A percentile compares a stretch with the other conserved stretches of the same genome.
Evolutionary conservation across 1,140 invertebrate species (phyloP).

Genomic region (Zophobas morio): DNA sequence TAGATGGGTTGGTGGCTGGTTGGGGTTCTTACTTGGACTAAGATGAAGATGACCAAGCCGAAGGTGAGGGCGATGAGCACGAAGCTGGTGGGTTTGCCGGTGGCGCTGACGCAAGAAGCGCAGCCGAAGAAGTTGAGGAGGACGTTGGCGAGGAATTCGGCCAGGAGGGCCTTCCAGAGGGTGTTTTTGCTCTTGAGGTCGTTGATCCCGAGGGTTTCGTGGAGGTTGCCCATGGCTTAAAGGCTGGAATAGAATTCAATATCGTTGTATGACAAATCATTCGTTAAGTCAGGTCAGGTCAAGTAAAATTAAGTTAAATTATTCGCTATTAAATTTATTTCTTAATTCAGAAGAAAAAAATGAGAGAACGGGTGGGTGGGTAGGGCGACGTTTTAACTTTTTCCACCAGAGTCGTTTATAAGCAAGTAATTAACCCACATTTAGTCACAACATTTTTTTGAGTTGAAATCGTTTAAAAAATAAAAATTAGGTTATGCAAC

Average conservation of each 20-base stretch:
- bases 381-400: no score
- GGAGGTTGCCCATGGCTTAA: constrained; percentile 71
- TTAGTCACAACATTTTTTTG: no score
- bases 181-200: constrained; percentile 76
- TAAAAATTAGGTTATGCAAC: no score
- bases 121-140: constrained; percentile 89
- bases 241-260: neutral
- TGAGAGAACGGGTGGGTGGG: no score
- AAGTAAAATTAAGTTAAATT: no score
- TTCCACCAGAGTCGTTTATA: no score
- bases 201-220: constrained; percentile 75
- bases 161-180: constrained; percentile 79
- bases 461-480: no score
- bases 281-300: no score
- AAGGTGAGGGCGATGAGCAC: constrained; percentile 89
- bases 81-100: constrained; percentile 71
- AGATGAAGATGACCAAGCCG: constrained; percentile 87
- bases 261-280: neutral
- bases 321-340: no score
- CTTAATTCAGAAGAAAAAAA: no score
- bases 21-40: constrained; percentile 76
- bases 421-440: no score
- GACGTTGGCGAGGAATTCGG: constrained; percentile 89
- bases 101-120: constrained; percentile 76
- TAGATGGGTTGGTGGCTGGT: no score